phyloP scores from a whole-genome alignment of 2,113 vertebrate genomes.

The Columba livia region DNA sequence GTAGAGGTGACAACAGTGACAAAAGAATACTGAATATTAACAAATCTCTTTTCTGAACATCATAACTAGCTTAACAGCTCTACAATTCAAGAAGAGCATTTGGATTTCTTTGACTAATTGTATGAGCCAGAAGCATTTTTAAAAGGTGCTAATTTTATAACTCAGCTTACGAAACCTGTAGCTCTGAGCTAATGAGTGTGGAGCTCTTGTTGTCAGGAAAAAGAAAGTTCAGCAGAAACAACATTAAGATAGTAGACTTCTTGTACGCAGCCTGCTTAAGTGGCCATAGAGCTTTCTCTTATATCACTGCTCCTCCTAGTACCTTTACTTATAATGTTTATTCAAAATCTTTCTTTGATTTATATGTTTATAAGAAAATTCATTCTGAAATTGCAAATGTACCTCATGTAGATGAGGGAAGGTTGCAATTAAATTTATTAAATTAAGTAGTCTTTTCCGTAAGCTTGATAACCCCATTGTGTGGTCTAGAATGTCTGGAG shows the following conservation, averaged over 20 bases:
- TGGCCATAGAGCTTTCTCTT: not conserved
- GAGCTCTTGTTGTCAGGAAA: not conserved
- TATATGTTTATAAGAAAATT: not conserved
- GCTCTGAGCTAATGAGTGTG: not conserved
- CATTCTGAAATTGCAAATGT: not conserved
- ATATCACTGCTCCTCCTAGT: not conserved
- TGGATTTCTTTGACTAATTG: not conserved
- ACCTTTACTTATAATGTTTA: not conserved
- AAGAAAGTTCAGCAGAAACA: not conserved
- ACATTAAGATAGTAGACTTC: not conserved
- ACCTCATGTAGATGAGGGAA: not conserved
- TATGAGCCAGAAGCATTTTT: not conserved
- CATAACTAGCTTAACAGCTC: not conserved
- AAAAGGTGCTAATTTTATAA: not conserved
- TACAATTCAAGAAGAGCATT: not conserved
- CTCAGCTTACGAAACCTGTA: not conserved
- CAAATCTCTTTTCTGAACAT: not conserved
- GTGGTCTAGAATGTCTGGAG: not conserved
- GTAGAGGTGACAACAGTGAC: not conserved
- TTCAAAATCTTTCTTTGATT: not conserved
- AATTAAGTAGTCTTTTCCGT: not conserved
- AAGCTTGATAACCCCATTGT: not conserved
- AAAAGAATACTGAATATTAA: not conserved
- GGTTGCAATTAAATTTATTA: not conserved
- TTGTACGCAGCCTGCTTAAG: not conserved